phyloP scores from a whole-genome alignment of 2,888 invertebrate species.

The Caenorhabditis sp. region DNA sequence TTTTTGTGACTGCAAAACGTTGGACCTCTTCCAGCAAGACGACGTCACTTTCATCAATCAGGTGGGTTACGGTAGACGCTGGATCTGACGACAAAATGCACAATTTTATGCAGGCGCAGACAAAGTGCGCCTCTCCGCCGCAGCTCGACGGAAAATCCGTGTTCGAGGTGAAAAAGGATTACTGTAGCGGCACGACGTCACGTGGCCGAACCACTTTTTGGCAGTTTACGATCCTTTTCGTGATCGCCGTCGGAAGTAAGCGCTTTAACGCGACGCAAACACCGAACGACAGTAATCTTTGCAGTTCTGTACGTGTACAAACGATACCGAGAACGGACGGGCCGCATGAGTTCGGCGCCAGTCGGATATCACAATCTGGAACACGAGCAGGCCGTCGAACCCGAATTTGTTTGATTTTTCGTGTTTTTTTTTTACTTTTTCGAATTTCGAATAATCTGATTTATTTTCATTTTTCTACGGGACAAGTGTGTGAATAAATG shows the following conservation, averaged over 20 bases:
- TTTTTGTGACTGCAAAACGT: constrained; percentile 63
- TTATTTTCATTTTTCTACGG: constrained; percentile 38
- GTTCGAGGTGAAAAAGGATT: constrained; percentile 47
- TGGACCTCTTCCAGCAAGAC: constrained; percentile 60
- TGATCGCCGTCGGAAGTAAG: constrained; percentile 45
- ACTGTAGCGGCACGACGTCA: constrained; percentile 28
- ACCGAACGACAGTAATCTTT: not conserved
- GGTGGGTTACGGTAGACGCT: constrained; percentile 45
- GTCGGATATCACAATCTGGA: constrained; percentile 51
- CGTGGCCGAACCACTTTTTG: constrained; percentile 22
- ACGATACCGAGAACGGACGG: constrained; percentile 36
- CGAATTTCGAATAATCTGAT: constrained; percentile 1
- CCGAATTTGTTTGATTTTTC: constrained; percentile 27
- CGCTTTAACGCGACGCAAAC: no score
- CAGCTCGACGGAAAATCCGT: constrained; percentile 46
- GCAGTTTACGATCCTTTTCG: constrained; percentile 24
- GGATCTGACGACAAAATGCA: not conserved
- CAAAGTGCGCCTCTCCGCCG: constrained; percentile 59
- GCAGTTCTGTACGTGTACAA: constrained; percentile 42
- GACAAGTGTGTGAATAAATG: constrained; percentile 43
- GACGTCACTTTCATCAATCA: constrained; percentile 65
- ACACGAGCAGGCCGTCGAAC: constrained; percentile 49
- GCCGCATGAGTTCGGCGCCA: constrained; percentile 22
- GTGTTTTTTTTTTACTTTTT: not conserved
- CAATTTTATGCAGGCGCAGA: constrained; percentile 49